A percentile compares a stretch with the other conserved stretches of the same genome.
Conservation (phyloP, 2,797 vertebrate species). For the Myripristis jacobus region DNA sequence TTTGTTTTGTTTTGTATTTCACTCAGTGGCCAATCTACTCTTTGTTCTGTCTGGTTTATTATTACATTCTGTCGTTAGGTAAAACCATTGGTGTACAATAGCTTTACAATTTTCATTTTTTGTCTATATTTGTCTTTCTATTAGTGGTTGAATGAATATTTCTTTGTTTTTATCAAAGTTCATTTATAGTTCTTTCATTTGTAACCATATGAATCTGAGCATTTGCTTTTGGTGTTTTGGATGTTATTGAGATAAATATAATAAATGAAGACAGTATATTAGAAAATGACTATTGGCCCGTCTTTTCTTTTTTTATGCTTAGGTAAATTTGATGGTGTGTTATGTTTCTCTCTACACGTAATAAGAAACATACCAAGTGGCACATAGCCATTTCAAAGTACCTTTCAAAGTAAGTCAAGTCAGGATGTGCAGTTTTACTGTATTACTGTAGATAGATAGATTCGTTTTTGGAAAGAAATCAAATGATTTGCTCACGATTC, state of each 20-base stretch:
- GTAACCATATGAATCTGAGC: background rate
- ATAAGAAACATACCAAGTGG: no score
- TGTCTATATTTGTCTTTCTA: background rate
- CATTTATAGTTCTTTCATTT: conserved; percentile 31
- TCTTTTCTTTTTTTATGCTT: background rate
- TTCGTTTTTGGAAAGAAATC: no score
- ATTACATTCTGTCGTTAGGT: background rate
- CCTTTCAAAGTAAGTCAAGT: no score
- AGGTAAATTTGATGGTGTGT: no score
- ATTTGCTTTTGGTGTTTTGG: background rate
- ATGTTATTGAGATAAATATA: conserved; percentile 7
- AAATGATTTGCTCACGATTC: no score
- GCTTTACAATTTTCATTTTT: background rate
- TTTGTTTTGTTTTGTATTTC: background rate
- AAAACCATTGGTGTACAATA: conserved; percentile 2
- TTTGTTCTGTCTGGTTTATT: background rate
- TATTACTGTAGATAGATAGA: no score
- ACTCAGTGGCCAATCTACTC: conserved; percentile 10
- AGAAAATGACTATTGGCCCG: background rate
- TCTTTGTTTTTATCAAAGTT: conserved; percentile 4
- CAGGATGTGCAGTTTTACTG: no score
- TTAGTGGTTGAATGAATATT: background rate
- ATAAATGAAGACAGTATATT: conserved; percentile 21
- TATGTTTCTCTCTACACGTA: no score
- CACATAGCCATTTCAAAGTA: no score